These are phyloP conservation scores for Macrocentrus cingulum DNA, from an alignment of 1,140 invertebrate species.

Conservation along the genomic window DNA sequence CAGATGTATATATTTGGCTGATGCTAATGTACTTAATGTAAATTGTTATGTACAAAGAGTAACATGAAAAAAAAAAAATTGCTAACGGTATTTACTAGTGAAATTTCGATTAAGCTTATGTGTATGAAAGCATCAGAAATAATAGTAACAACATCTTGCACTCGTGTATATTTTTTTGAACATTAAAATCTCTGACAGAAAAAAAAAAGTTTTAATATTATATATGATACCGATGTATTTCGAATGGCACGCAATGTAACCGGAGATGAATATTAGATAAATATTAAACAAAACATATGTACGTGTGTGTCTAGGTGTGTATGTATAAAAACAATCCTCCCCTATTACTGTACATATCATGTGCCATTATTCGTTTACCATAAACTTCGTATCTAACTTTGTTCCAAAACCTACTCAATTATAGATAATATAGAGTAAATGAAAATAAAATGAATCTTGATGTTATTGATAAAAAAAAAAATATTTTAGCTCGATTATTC, in stretches of 20 bases:
- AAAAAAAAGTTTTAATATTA: not conserved
- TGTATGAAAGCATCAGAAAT: too few species aligned
- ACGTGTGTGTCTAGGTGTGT: slow-evolving; percentile 29
- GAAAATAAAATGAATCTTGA: slow-evolving; percentile 60
- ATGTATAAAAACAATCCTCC: slow-evolving; percentile 37
- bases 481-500: slow-evolving; percentile 17
- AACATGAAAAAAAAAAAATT: slow-evolving; percentile 21
- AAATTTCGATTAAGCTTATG: not conserved
- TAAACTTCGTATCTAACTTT: slow-evolving; percentile 59
- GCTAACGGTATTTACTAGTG: slow-evolving; percentile 1
- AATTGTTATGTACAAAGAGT: slow-evolving; percentile 42
- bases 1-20: slow-evolving; percentile 32
- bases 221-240: not conserved
- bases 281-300: slow-evolving; percentile 19
- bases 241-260: slow-evolving; percentile 52
- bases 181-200: not conserved
- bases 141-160: too few species aligned
- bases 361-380: slow-evolving; percentile 59
- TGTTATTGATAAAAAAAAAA: slow-evolving; percentile 54
- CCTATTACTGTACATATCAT: slow-evolving; percentile 57
- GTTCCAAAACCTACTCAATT: slow-evolving; percentile 59
- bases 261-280: slow-evolving; percentile 8
- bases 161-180: slow-evolving; percentile 8
- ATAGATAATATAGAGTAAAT: slow-evolving; percentile 57
- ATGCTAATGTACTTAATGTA: slow-evolving; percentile 44